phyloP scores from a whole-genome alignment of 1,140 invertebrate genomes.

The Delia radicum region DNA sequence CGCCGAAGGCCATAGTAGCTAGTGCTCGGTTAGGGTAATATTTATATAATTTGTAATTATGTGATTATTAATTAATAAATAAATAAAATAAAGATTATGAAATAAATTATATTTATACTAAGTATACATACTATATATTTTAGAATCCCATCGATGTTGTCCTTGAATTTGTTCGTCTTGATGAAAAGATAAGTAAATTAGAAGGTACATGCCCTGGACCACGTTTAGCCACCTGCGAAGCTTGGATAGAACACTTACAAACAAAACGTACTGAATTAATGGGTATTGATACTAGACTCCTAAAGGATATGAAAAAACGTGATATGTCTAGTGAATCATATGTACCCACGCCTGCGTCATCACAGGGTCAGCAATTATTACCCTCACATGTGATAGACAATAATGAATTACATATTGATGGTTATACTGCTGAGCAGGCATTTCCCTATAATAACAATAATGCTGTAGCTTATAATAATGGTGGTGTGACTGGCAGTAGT shows the following conservation, averaged over 20 bases:
- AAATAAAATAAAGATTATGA: neutral
- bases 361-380: neutral
- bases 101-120: neutral
- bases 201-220: conserved; percentile 49
- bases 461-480: neutral
- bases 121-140: neutral
- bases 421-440: neutral
- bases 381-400: conserved; percentile 10
- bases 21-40: too few relatives aligned
- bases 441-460: conserved; percentile 15
- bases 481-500: neutral
- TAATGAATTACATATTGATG: conserved; percentile 8
- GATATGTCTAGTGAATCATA: too few relatives aligned
- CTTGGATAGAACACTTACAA: conserved; percentile 52
- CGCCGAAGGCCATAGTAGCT: too few relatives aligned
- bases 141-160: conserved; percentile 34
- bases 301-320: neutral
- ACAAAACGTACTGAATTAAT: conserved; percentile 42
- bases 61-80: too few relatives aligned
- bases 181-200: conserved; percentile 50
- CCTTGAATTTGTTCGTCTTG: conserved; percentile 44
- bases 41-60: too few relatives aligned
- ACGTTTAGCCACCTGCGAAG: conserved; percentile 47
- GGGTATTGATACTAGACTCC: conserved; percentile 37
- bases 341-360: neutral